Conservation (phyloP, 1,140 invertebrate species). For the Drosophila ananassae region DNA sequence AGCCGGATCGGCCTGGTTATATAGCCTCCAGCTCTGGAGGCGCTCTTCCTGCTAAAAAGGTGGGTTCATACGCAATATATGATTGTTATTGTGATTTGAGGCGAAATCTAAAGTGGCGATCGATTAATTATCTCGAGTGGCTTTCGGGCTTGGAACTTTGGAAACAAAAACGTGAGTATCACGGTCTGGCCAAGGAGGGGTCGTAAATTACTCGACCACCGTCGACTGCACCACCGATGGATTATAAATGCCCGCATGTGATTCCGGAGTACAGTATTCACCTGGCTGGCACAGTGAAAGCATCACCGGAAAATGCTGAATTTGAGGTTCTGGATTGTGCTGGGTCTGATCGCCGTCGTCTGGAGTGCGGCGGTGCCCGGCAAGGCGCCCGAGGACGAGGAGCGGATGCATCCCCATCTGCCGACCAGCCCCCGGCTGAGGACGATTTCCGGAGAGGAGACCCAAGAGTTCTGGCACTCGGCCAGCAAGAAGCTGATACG, state of each 20-base stretch:
- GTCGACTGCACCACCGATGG: constrained; percentile 19
- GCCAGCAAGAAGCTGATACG: constrained; percentile 66
- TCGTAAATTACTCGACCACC: constrained; percentile 40
- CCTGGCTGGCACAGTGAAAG: constrained; percentile 38
- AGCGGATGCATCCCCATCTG: constrained; percentile 67
- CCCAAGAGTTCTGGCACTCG: constrained; percentile 79
- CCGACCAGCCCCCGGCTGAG: neutral
- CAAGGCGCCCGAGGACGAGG: constrained; percentile 18
- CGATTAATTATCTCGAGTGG: constrained; percentile 60
- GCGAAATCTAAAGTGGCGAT: constrained; percentile 58
- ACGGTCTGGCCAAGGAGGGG: constrained; percentile 27
- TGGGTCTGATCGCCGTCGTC: constrained; percentile 30
- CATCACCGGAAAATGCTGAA: constrained; percentile 44
- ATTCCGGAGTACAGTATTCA: constrained; percentile 50
- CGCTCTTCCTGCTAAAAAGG: constrained; percentile 12
- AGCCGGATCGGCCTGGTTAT: constrained; percentile 45
- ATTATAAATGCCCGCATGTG: constrained; percentile 44
- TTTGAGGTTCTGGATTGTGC: constrained; percentile 18
- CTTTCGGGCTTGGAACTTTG: constrained; percentile 2
- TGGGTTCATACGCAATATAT: constrained; percentile 2
- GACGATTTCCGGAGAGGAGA: constrained; percentile 50
- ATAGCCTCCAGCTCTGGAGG: constrained; percentile 40
- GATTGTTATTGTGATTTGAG: constrained; percentile 61
- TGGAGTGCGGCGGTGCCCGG: constrained; percentile 55
- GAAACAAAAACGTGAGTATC: constrained; percentile 58